These are phyloP conservation scores for Boloria selene DNA, from an alignment of 2,888 invertebrate genomes.

Conservation along the genomic window DNA sequence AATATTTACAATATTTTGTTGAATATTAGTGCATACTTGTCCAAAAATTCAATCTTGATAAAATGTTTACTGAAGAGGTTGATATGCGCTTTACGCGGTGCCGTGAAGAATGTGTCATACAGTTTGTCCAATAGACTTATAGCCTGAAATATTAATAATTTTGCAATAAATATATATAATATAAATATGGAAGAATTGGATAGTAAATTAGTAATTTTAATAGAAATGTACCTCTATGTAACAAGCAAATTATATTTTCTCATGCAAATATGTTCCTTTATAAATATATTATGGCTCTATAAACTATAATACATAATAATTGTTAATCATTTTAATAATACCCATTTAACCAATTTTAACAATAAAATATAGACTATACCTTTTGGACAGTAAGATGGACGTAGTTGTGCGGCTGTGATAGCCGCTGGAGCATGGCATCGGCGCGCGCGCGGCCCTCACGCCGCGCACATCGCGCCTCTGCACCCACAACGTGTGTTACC, in stretches of 20 bases:
- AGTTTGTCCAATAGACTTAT: slow-evolving; percentile 86
- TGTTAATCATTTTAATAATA: not conserved
- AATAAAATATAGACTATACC: slow-evolving; percentile 48
- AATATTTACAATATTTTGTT: slow-evolving; percentile 40
- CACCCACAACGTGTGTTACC: slow-evolving; percentile 78
- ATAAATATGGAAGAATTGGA: slow-evolving; percentile 29
- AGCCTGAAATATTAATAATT: slow-evolving; percentile 81
- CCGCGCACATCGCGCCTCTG: slow-evolving; percentile 76
- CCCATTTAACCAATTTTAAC: not conserved
- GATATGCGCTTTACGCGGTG: slow-evolving; percentile 81
- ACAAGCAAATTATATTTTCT: slow-evolving; percentile 7
- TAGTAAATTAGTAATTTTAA: slow-evolving; percentile 12
- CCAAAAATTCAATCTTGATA: slow-evolving; percentile 88
- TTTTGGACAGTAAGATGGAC: slow-evolving; percentile 70
- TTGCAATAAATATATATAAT: slow-evolving; percentile 62
- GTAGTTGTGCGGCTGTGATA: slow-evolving; percentile 73
- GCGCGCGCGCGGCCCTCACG: slow-evolving; percentile 81
- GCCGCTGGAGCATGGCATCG: slow-evolving; percentile 91
- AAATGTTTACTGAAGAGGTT: slow-evolving; percentile 85
- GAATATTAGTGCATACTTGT: slow-evolving; percentile 79
- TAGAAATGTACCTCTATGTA: slow-evolving; percentile 9
- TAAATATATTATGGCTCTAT: too few relatives aligned
- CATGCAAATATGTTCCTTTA: too few relatives aligned
- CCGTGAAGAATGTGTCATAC: slow-evolving; percentile 80
- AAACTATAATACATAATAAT: not conserved